Evolutionary conservation across 2,888 invertebrate genomes (phyloP).

Genomic region (Polyploca ridens): DNA sequence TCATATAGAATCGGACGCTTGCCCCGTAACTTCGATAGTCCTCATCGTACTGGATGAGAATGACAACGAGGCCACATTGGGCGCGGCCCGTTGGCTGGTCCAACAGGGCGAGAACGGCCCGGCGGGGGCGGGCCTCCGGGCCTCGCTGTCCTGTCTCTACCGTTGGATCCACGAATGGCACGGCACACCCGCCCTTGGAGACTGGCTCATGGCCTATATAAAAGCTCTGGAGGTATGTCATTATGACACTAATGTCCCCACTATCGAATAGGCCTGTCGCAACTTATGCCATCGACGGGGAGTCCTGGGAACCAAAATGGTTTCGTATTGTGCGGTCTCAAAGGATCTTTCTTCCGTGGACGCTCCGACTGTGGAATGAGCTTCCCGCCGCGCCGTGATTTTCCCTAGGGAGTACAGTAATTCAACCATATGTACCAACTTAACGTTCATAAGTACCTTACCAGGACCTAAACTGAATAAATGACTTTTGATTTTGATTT

Average conservation of each 20-base stretch:
- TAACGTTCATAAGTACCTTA: too few species aligned
- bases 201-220: conserved; percentile 88
- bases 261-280: too few species aligned
- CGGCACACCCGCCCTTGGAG: conserved; percentile 85
- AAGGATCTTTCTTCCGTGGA: too few species aligned
- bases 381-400: too few species aligned
- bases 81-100: conserved; percentile 69
- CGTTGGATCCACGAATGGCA: conserved; percentile 88
- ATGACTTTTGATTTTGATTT: too few species aligned
- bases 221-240: conserved; percentile 82
- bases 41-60: conserved; percentile 82
- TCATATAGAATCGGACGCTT: conserved; percentile 71
- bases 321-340: too few species aligned
- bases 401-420: too few species aligned
- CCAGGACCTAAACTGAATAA: too few species aligned
- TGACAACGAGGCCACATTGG: conserved; percentile 53
- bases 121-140: conserved; percentile 82
- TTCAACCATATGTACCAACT: too few species aligned
- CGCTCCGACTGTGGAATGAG: too few species aligned
- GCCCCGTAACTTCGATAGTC: conserved; percentile 85
- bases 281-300: too few species aligned
- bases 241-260: background rate
- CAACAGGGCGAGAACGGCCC: conserved; percentile 69
- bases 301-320: too few species aligned
- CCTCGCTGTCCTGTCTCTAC: conserved; percentile 87